Evolutionary conservation across 2,113 vertebrate genomes (phyloP), one percentile per base, ranked within the genome.

Genomic region (Callithrix jacchus): DNA sequence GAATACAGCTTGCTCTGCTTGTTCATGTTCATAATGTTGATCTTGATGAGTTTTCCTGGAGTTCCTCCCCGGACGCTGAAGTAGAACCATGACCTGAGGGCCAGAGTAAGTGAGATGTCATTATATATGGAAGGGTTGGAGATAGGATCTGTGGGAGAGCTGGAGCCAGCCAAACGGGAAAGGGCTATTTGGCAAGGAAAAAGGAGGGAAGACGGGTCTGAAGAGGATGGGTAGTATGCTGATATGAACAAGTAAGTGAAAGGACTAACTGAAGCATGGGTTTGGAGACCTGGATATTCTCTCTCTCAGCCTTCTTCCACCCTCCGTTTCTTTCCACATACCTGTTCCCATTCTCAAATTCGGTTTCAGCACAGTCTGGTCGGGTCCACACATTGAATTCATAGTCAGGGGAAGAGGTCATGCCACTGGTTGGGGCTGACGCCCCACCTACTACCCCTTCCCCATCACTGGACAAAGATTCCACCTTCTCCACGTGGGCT

Each of bases 21-120:
- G 98, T 99, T 99, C 99, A 99, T 99, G 98, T 99, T 99, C 98
- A 99, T 99, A 84, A 99, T 98, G 91, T 99, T 99, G 96, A 99
- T 99, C 98, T 99, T 99, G 95, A 99, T 98, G 68, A 99, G 95
- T 97, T 99, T 99, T 6, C 99, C 99, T 6, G 99, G 99, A 2
- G 97, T 74, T 0, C 98, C 99, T 1, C 99, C 99, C 0, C 98
- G 98, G 56, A 99, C 99, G 30, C 99, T 99, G 98, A 99, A 99
- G 99, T 99, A 99, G 98, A 99, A 99, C 99, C 99, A 99, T 0
- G 99, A 99, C 96, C 99, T 99, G 98, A 12, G 91, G 25, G 58
- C 93, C 88, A 4, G 42, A 97, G 79, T 35, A 27, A 87, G 30
- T 70, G 30, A 40, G 3, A 16, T 23, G 16, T 70, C 17, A 16